A percentile compares a stretch with the other conserved stretches of the same genome.
These are phyloP conservation scores for Lamellibrachia satsuma DNA, from an alignment of 2,888 invertebrate species.

Conservation along the genomic window DNA sequence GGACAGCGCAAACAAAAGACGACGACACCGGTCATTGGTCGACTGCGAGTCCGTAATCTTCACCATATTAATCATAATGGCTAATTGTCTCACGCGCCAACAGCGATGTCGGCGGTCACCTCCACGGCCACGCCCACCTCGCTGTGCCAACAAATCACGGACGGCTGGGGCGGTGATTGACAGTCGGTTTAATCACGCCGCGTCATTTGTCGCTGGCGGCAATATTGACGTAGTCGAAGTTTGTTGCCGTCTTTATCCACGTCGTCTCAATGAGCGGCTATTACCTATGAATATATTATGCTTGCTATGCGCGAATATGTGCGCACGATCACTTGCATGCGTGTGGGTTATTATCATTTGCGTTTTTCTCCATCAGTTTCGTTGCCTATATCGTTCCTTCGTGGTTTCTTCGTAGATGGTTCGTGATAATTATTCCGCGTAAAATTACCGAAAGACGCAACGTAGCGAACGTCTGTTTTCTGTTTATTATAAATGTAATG, in stretches of 20 bases:
- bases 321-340: background rate
- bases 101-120: background rate
- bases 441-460: background rate
- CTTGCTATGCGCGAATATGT: background rate
- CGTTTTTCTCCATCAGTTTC: background rate
- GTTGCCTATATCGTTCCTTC: background rate
- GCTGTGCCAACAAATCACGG: background rate
- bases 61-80: slow-evolving; percentile 17
- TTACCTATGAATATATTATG: background rate
- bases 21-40: background rate
- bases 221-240: background rate
- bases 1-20: slow-evolving; percentile 13
- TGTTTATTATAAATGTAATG: background rate
- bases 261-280: background rate
- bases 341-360: too few species aligned
- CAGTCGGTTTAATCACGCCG: background rate
- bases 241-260: background rate
- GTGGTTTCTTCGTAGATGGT: background rate
- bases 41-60: background rate
- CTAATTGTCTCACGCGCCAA: background rate
- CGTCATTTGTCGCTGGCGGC: background rate
- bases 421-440: background rate
- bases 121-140: background rate
- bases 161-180: background rate
- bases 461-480: background rate